phyloP scores from a whole-genome alignment of 1,140 invertebrate species.

The Mactra quadrangularis region DNA sequence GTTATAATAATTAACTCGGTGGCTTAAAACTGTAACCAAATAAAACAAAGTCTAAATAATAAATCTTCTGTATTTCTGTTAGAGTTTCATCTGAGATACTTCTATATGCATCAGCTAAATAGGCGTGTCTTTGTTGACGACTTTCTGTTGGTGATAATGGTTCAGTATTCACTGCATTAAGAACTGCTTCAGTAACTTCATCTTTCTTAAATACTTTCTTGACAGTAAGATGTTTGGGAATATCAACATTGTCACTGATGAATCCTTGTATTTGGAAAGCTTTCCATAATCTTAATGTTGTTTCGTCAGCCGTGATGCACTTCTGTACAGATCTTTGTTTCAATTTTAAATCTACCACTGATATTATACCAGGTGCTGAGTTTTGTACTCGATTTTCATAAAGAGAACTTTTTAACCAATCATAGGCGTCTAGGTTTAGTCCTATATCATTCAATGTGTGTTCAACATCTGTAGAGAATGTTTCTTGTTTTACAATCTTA shows the following conservation, averaged over 20 bases:
- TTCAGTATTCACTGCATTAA: slow-evolving; percentile 17
- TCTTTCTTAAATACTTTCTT: neutral
- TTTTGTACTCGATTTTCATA: slow-evolving; percentile 26
- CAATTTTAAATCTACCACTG: slow-evolving; percentile 12
- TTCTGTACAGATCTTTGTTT: neutral
- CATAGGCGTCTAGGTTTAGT: slow-evolving; percentile 12
- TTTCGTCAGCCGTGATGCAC: slow-evolving; percentile 13
- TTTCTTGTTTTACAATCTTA: slow-evolving; percentile 52
- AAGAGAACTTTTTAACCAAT: slow-evolving; percentile 35
- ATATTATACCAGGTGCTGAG: slow-evolving; percentile 36
- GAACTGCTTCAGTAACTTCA: slow-evolving; percentile 14
- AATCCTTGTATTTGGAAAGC: slow-evolving; percentile 57
- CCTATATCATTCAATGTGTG: slow-evolving; percentile 25
- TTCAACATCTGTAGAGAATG: slow-evolving; percentile 39
- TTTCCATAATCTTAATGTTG: slow-evolving; percentile 23
- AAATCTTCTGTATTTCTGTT: slow-evolving; percentile 17
- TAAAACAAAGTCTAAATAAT: slow-evolving; percentile 19
- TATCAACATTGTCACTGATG: slow-evolving; percentile 15
- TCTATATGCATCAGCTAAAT: slow-evolving; percentile 1
- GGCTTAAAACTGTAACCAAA: slow-evolving; percentile 29
- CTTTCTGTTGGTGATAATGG: slow-evolving; percentile 21
- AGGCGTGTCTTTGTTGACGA: neutral
- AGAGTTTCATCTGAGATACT: neutral
- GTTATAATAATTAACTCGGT: slow-evolving; percentile 20
- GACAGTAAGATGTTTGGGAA: neutral